These are phyloP conservation scores for Erythrocebus patas DNA, from an alignment of 2,113 vertebrate species.

Conservation along the genomic window DNA sequence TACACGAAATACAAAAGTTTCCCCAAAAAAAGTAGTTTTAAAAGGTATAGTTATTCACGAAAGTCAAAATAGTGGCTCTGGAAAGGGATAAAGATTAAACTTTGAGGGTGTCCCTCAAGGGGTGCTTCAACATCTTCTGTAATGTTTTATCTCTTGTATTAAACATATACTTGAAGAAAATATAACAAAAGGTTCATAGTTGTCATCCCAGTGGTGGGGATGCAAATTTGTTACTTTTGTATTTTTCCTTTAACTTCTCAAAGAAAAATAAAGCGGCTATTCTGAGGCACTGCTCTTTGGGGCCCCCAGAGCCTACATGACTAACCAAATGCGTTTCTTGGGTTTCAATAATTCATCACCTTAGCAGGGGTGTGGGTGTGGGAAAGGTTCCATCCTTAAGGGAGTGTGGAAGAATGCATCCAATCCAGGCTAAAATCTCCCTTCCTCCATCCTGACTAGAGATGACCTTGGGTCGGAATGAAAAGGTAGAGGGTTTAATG, in stretches of 20 bases:
- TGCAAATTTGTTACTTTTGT: background rate
- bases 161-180: constrained; percentile 34
- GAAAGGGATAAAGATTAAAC: background rate
- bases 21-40: background rate
- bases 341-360: constrained; percentile 63
- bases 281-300: constrained; percentile 12
- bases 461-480: constrained; percentile 31
- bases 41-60: background rate
- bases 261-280: constrained; percentile 30
- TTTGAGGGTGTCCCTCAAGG: background rate
- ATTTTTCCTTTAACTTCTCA: constrained; percentile 49
- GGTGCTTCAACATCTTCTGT: background rate
- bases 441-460: background rate
- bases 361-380: background rate
- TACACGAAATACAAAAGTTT: background rate
- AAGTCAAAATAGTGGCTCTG: background rate
- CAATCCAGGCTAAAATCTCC: background rate
- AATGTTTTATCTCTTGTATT: constrained; percentile 12
- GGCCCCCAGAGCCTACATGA: background rate
- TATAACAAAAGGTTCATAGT: constrained; percentile 10
- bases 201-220: background rate
- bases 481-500: constrained; percentile 44
- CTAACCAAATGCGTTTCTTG: constrained; percentile 40
- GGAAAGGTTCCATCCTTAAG: background rate
- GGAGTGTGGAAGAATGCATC: background rate